Percentiles rank a stretch among this genome's conserved stretches.
These are phyloP conservation scores for Micropoecilia bifurca DNA, from an alignment of 2,797 vertebrate genomes.

Conservation along the genomic window DNA sequence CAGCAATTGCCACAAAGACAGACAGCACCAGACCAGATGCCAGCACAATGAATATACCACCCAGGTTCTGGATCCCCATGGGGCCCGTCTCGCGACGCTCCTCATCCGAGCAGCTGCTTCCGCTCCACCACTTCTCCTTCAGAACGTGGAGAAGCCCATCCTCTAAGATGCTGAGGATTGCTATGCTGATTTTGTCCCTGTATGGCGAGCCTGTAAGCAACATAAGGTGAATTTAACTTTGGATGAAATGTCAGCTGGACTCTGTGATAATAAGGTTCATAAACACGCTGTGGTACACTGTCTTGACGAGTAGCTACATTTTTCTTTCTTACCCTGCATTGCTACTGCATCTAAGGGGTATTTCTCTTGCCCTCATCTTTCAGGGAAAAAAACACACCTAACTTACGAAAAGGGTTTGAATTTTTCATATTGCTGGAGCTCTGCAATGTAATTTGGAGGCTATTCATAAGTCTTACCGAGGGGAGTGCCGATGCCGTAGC, in stretches of 20 bases:
- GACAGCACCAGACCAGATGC: slow-evolving; percentile 95
- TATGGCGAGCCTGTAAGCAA: slow-evolving; percentile 91
- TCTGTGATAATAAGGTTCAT: slow-evolving; percentile 68
- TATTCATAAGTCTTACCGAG: slow-evolving; percentile 85
- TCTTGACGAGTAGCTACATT: slow-evolving; percentile 42
- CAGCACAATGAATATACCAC: slow-evolving; percentile 97
- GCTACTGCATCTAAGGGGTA: slow-evolving; percentile 26
- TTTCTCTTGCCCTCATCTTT: slow-evolving; percentile 14
- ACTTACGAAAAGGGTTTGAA: background rate
- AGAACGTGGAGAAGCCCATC: slow-evolving; percentile 96
- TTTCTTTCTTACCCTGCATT: slow-evolving; percentile 1
- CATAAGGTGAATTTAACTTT: slow-evolving; percentile 65
- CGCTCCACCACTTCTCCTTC: slow-evolving; percentile 99
- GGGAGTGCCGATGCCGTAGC: slow-evolving; percentile 96
- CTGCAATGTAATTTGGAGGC: slow-evolving; percentile 1
- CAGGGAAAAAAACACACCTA: slow-evolving; percentile 21
- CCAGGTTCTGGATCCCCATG: slow-evolving; percentile 96
- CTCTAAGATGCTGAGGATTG: slow-evolving; percentile 95
- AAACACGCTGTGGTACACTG: slow-evolving; percentile 55
- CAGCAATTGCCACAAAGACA: slow-evolving; percentile 94
- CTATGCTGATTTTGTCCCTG: slow-evolving; percentile 97
- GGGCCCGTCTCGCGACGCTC: slow-evolving; percentile 94
- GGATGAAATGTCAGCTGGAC: slow-evolving; percentile 66
- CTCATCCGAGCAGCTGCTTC: slow-evolving; percentile 92
- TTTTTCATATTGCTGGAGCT: slow-evolving; percentile 3